Percentiles rank a stretch among this genome's conserved stretches.
phyloP scores from a whole-genome alignment of 2,797 vertebrate genomes.

The Menidia menidia region DNA sequence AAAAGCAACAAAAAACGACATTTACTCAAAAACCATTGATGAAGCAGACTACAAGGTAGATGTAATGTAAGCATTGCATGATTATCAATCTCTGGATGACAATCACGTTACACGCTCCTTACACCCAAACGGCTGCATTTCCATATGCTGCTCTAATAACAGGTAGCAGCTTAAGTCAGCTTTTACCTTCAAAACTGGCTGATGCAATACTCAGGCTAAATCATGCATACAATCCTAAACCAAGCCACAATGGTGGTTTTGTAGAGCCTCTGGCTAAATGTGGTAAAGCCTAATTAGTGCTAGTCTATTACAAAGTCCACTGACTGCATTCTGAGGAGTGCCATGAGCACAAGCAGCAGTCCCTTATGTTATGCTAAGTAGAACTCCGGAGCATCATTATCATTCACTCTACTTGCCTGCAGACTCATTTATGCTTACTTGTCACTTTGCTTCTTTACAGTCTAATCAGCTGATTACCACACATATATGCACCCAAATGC shows the following conservation, averaged over 20 bases:
- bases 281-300: conserved; percentile 79
- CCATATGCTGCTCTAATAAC: conserved; percentile 69
- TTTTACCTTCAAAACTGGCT: conserved; percentile 56
- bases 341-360: conserved; percentile 70
- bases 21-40: conserved; percentile 59
- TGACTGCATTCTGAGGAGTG: conserved; percentile 72
- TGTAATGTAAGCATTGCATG: conserved; percentile 58
- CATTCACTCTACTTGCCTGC: conserved; percentile 77
- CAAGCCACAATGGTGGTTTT: conserved; percentile 74
- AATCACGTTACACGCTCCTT: conserved; percentile 71
- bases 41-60: conserved; percentile 54
- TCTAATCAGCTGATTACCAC: conserved; percentile 79
- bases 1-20: conserved; percentile 3
- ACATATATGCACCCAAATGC: conserved; percentile 31
- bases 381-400: conserved; percentile 82
- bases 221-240: conserved; percentile 67
- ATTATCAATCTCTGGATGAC: conserved; percentile 82
- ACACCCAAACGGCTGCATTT: conserved; percentile 69
- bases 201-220: conserved; percentile 69
- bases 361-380: conserved; percentile 83
- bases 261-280: conserved; percentile 74
- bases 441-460: conserved; percentile 76
- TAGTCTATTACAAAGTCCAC: conserved; percentile 78
- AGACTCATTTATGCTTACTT: conserved; percentile 83
- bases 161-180: conserved; percentile 59